Conservation (phyloP, 2,113 vertebrate genomes). For the Oplegnathus fasciatus region DNA sequence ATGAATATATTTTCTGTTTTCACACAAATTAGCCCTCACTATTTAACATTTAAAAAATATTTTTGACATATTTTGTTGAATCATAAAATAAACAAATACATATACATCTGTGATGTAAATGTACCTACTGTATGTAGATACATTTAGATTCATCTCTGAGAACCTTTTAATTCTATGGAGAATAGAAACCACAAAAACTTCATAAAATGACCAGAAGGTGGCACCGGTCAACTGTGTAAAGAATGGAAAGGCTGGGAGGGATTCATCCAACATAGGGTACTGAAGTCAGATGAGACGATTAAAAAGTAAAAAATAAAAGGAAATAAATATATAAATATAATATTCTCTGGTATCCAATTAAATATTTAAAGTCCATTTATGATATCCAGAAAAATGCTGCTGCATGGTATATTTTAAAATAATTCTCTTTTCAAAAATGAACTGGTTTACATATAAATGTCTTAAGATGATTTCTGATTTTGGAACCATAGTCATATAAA, state of each 20-base stretch:
- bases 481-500: neutral
- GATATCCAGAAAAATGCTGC: neutral
- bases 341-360: neutral
- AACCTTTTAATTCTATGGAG: neutral
- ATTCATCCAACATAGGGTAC: neutral
- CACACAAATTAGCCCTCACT: neutral
- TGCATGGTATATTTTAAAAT: neutral
- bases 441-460: neutral
- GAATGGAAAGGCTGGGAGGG: neutral
- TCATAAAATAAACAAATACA: neutral
- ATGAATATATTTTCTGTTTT: neutral
- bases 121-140: neutral
- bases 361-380: neutral
- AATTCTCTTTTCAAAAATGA: neutral
- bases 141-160: neutral
- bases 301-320: neutral
- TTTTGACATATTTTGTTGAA: neutral
- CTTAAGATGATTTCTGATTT: neutral
- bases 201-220: constrained; percentile 43
- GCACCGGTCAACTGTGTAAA: constrained; percentile 20
- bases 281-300: neutral
- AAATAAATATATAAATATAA: neutral
- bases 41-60: neutral
- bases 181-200: neutral
- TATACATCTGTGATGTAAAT: neutral